Conservation (phyloP, 2,888 invertebrate species). For the Perizoma flavofasciatum region DNA sequence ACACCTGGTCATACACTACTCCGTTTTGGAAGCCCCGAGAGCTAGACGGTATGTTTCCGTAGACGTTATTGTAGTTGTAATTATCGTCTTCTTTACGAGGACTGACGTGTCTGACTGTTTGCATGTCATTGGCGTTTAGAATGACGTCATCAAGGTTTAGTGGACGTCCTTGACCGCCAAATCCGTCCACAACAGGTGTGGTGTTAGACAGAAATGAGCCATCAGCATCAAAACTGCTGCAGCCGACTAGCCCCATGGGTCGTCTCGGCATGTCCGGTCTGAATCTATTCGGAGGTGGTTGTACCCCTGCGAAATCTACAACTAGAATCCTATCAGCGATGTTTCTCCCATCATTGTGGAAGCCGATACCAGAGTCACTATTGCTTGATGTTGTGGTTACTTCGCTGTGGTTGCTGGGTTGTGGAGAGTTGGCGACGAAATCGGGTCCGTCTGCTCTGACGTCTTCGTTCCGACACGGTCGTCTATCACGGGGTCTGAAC, state of each 20-base stretch:
- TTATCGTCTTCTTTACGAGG: conserved; percentile 73
- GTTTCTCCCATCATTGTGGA: conserved; percentile 94
- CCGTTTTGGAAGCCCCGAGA: conserved; percentile 61
- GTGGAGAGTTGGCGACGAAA: conserved; percentile 90
- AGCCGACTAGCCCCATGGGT: conserved; percentile 71
- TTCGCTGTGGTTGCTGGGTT: conserved; percentile 92
- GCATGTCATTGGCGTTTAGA: conserved; percentile 66
- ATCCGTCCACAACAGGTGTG: conserved; percentile 79
- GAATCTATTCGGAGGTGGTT: conserved; percentile 61
- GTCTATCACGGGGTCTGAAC: conserved; percentile 65
- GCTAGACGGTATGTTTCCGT: conserved; percentile 65
- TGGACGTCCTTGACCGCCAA: conserved; percentile 76
- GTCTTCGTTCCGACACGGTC: conserved; percentile 65
- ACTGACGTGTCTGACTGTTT: conserved; percentile 58
- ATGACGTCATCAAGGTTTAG: conserved; percentile 74
- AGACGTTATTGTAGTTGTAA: conserved; percentile 76
- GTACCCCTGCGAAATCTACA: conserved; percentile 87
- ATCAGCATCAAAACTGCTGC: conserved; percentile 73
- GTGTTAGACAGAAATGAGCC: conserved; percentile 78
- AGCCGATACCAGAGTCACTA: conserved; percentile 97
- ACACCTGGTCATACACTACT: conserved; percentile 72
- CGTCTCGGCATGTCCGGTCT: conserved; percentile 66
- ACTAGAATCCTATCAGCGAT: conserved; percentile 91
- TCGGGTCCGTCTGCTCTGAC: conserved; percentile 72
- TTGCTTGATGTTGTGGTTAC: conserved; percentile 94